Evolutionary conservation across 2,113 vertebrate species (phyloP).

Genomic region (Myotis yumanensis): DNA sequence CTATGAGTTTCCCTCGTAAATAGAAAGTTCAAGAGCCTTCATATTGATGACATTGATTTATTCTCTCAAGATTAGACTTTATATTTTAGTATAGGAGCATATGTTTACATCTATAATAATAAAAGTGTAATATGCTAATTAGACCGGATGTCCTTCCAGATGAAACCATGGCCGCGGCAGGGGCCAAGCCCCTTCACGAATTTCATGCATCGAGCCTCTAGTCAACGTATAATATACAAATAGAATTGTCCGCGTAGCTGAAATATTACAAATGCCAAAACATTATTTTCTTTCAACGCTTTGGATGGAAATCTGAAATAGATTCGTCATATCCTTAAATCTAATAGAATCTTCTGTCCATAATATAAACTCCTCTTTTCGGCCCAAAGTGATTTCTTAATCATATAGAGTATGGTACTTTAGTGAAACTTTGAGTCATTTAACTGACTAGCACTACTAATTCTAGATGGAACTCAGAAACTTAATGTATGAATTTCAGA

Average conservation of each 20-base stretch:
- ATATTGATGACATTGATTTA: neutral
- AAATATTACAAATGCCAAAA: neutral
- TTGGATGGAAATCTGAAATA: neutral
- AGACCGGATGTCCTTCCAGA: too few relatives aligned
- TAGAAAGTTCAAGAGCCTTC: neutral
- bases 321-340: neutral
- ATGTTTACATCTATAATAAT: neutral
- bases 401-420: neutral
- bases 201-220: too few relatives aligned
- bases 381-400: neutral
- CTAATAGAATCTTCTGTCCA: neutral
- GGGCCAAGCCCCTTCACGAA: too few relatives aligned
- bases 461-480: neutral
- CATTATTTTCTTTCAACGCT: neutral
- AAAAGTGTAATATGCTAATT: too few relatives aligned
- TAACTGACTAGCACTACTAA: neutral
- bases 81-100: neutral
- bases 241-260: neutral
- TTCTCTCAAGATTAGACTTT: neutral
- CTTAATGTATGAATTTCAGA: neutral
- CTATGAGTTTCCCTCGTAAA: neutral
- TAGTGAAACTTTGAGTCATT: neutral
- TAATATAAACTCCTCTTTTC: neutral
- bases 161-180: accelerated
- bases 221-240: neutral